These are phyloP conservation scores for Drosophila sechellia DNA, from an alignment of 1,140 invertebrate species.

Conservation along the genomic window DNA sequence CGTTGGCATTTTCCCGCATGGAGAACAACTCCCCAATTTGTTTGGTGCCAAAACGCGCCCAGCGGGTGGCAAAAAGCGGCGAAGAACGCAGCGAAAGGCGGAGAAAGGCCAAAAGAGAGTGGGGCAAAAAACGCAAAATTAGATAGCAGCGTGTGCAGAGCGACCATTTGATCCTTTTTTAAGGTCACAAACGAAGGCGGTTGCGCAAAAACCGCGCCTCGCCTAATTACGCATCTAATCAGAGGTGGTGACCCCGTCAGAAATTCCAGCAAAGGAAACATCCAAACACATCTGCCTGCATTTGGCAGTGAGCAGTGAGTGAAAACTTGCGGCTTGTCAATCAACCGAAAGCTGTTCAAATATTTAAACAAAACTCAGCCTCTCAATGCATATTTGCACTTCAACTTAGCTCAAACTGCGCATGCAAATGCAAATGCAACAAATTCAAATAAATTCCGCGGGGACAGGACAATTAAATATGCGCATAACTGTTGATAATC, in stretches of 20 bases:
- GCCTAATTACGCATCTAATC: constrained; percentile 80
- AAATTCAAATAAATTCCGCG: constrained; percentile 36
- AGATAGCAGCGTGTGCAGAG: constrained; percentile 61
- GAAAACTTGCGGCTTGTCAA: constrained; percentile 59
- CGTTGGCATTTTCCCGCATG: constrained; percentile 35
- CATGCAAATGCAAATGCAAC: constrained; percentile 38
- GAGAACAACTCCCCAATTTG: constrained; percentile 47
- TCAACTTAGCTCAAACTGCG: constrained; percentile 54
- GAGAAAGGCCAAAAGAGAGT: constrained; percentile 35
- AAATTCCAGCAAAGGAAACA: neutral
- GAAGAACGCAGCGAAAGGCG: constrained; percentile 13
- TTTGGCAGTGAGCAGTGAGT: constrained; percentile 1
- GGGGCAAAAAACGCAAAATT: constrained; percentile 54
- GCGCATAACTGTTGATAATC: constrained; percentile 81
- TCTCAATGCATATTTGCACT: constrained; percentile 64
- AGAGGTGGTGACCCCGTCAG: constrained; percentile 30
- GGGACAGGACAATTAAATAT: constrained; percentile 67
- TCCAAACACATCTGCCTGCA: constrained; percentile 35
- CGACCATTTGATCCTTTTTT: constrained; percentile 74
- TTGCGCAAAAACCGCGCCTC: constrained; percentile 15
- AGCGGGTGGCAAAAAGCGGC: constrained; percentile 38
- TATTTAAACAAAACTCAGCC: constrained; percentile 56
- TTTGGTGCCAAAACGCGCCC: constrained; percentile 33
- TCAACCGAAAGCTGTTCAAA: constrained; percentile 70
- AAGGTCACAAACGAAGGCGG: constrained; percentile 11